phyloP scores from a whole-genome alignment of 2,113 vertebrate genomes.

The Salvelinus alpinus region DNA sequence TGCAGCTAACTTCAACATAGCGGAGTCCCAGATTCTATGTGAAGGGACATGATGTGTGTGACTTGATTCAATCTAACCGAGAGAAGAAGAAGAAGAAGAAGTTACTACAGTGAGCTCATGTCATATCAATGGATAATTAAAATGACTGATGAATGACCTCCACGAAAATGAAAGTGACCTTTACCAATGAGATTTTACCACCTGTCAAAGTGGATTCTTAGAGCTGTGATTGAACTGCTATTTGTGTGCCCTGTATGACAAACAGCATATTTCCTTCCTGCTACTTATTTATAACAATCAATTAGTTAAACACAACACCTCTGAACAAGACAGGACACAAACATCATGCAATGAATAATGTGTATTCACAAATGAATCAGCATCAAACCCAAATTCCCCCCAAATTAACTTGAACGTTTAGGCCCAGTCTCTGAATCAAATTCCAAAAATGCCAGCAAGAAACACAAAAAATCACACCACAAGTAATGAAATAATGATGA shows the following conservation, averaged over 20 bases:
- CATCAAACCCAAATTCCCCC: too few relatives aligned
- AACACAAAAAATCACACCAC: too few relatives aligned
- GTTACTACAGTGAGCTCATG: constrained; percentile 23
- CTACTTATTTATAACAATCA: too few relatives aligned
- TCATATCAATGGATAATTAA: constrained; percentile 58
- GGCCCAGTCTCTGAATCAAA: too few relatives aligned
- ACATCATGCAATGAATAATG: too few relatives aligned
- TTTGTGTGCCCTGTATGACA: constrained; percentile 55
- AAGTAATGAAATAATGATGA: too few relatives aligned
- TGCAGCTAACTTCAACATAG: constrained; percentile 6
- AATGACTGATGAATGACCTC: constrained; percentile 64
- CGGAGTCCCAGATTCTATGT: constrained; percentile 18
- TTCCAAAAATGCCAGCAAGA: too few relatives aligned
- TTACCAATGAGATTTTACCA: constrained; percentile 55
- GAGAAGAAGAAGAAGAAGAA: constrained; percentile 5
- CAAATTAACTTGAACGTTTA: too few relatives aligned
- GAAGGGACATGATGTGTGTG: constrained; percentile 16
- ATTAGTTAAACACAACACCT: too few relatives aligned
- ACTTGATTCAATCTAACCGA: background rate
- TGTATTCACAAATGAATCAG: too few relatives aligned
- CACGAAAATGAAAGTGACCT: constrained; percentile 59
- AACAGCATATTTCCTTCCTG: constrained; percentile 18
- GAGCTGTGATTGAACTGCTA: constrained; percentile 68
- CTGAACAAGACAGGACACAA: background rate
- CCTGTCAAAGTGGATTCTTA: constrained; percentile 56